Base-by-base conservation (phyloP, 2,888 invertebrate genomes). In the Spisula subtruncata region DNA sequence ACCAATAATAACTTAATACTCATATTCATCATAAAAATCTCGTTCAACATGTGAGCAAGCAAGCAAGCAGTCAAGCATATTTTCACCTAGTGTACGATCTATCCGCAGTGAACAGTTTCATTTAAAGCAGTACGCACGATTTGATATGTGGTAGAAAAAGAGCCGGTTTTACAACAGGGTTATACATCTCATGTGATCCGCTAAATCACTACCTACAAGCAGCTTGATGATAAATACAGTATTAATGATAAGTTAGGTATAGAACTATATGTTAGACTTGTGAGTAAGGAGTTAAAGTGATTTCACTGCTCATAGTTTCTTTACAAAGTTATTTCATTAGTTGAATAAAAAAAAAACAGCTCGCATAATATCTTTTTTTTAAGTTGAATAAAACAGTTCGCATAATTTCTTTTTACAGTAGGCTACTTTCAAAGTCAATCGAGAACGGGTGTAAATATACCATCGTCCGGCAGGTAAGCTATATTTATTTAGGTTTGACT, bases 61-160 rank as follows among this genome's bases (percentile, higher is more conserved):
- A 75, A 75, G 35, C 75, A 32, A 75, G 8, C 32, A 75, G 35
- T 16, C 75, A 75, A 25, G 75, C 75, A 75, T 75, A 35, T 32
- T 75, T 75, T 75, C 75, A 35, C 75, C 35, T 75, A 32, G 18
- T 18, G 35, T 35, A 32, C 32, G 18, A 75, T 10, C 75, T 32
- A 35, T 35, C 35, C 32, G 16, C 75, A 35, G 75, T 35, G 75
- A 75, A 18, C 35, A 18, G 75, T 75, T 75, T 75, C 75, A 75
- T 75, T 75, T 18, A 75, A 75, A 75, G 35, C 35, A 25, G 75
- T 75, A 75, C 75, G 75, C 75, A 35, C 75, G 35, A 75, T 75
- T 75, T 75, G 75, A 75, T 75, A 75, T 75, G 75, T 25, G 75
- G 75, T 75, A 75, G 75, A 75, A 75, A 75, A 75, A 32, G 29